Conservation (phyloP, 2,888 invertebrate genomes). For the Polyploca ridens region DNA sequence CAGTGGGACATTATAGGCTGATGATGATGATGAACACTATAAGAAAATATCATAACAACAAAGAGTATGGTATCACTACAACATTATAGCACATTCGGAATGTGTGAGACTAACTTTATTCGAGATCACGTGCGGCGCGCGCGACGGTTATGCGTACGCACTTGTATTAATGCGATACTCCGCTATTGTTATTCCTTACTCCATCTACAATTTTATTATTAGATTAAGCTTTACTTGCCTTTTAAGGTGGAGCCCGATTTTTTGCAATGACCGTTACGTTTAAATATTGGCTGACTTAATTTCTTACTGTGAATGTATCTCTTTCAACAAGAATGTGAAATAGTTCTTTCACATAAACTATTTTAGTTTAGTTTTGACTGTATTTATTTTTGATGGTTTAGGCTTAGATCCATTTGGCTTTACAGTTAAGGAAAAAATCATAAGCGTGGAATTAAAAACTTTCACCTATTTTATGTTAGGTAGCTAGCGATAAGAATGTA, state of each 20-base stretch:
- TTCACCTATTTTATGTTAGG: no score
- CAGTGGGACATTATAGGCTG: no score
- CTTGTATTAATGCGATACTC: conserved; percentile 11
- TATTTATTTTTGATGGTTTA: no score
- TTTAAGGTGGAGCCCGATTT: conserved; percentile 15
- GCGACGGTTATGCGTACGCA: conserved; percentile 41
- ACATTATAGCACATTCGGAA: conserved; percentile 58
- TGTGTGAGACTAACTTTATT: conserved; percentile 63
- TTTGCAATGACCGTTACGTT: not conserved
- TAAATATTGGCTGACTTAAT: not conserved
- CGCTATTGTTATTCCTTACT: conserved; percentile 19
- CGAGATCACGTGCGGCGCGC: conserved; percentile 66
- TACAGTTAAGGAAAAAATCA: no score
- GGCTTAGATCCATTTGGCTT: no score
- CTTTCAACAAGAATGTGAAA: no score
- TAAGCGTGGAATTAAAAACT: no score
- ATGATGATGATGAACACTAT: no score
- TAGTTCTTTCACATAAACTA: no score
- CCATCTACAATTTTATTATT: conserved; percentile 10
- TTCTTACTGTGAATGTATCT: not conserved
- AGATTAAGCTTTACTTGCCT: conserved; percentile 2
- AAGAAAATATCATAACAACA: no score
- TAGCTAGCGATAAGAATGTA: no score
- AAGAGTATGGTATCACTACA: conserved; percentile 39
- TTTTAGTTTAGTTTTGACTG: no score